Evolutionary conservation across 1,140 invertebrate species (phyloP), one percentile per base, ranked within the genome.

Genomic region (Brachionus paranguensis): DNA sequence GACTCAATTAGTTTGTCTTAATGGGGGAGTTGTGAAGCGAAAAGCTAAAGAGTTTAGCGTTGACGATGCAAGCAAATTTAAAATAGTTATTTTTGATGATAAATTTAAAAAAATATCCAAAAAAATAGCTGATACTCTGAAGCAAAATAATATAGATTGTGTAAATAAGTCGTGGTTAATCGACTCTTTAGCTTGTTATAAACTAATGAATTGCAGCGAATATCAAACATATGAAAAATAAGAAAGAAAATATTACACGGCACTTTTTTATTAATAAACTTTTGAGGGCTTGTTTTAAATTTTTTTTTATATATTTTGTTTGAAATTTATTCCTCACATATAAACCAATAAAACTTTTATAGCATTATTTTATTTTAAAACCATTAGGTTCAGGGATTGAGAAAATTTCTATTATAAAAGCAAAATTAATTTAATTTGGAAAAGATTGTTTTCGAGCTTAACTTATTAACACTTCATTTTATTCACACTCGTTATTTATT

Each of bases 181-280:
- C 12, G 78, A 81, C 6, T 81, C 78, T 2, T 41, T 81, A 14
- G 78, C 78, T 41, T 81, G 53, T 41, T 81, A 45, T 68, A 81
- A 68, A 20, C 27, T 45, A 20, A 64, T 27, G 33, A 24, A 60
- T 60, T 47, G 60, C 8, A 20, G 43, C 4, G 53, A 60, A 20
- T 81, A 81, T 45, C 33, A 81, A 47, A 81, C 78, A 14, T 81
- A 81, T 81, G 72, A 76, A 20, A 72, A 17, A 43, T 72, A 72
- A 17, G 6, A 17, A 10, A n/a, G 47, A 6, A 53, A 53, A 14
- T 14, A 53, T 6, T n/a, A 10, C 10, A 20, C 27, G n/a, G 17
- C 5, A 60, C 20, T 6, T 60, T n/a, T 24, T 60, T 60, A 11
- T 60, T 60, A 2, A 60, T 11, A 11, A 60, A 60, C n/a, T n/a